Evolutionary conservation across 2,888 invertebrate genomes (phyloP), one percentile per base, ranked within the genome.

Genomic region (Seira ritae): DNA sequence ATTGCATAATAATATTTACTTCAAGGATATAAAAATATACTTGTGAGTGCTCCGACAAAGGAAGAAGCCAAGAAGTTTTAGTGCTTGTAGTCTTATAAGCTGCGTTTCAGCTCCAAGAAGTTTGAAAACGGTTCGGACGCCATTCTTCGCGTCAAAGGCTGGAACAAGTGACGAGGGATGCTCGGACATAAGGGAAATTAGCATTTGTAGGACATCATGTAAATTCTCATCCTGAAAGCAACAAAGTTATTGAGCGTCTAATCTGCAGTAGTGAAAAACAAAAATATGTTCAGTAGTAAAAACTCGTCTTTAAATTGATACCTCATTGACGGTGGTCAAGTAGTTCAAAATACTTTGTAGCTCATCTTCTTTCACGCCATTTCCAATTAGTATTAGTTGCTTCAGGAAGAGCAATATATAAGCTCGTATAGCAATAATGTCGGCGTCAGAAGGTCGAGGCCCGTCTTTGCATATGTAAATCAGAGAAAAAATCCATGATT

Each of bases 111-210:
- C 98, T 12, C 97, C 96, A 84, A 99, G 92, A 80, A 99, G 92
- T 91, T 99, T 99, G 93, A 99, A 99, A 89, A 99, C 97, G 80
- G 97, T 97, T 90, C 98, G 93, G 75, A 99, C 96, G 84, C 99
- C 99, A 89, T 97, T 96, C 90, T 99, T 99, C 85, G 96, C 95
- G 92, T 99, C 99, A 91, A 99, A 99, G 75, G 98, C 98, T 55
- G 99, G 99, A 89, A 99, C 98, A 97, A 99, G 97, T 1, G 98
- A 98, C 88, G 98, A 96, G 0, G 99, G 99, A 91, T 99, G 98
- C 91, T 99, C 99, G 8, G 98, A 97, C 96, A 99, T 98, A 88
- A 99, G 92, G 0, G 97, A 96, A 91, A 99, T 98, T 89, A 98
- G 92, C 95, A 98, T 96, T 92, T 98, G 97, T 87, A 99, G 93